These are phyloP conservation scores for Hydrolagus affinis DNA, from an alignment of 2,113 vertebrate species.

Conservation along the genomic window DNA sequence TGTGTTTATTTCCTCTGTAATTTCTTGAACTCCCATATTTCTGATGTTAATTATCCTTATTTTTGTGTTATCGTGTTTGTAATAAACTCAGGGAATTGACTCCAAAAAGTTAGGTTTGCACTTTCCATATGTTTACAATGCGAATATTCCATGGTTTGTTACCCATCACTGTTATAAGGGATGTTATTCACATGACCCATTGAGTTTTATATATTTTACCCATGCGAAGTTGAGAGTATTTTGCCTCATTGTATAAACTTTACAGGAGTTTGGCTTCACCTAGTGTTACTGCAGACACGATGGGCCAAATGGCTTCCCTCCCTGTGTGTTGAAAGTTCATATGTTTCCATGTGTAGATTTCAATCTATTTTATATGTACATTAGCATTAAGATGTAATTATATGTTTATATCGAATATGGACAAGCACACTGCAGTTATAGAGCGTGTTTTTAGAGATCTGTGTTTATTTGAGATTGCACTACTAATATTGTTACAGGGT, in stretches of 20 bases:
- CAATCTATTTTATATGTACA: conserved; percentile 8
- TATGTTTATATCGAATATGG: conserved; percentile 27
- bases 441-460: conserved; percentile 5
- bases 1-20: background rate
- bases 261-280: background rate
- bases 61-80: background rate
- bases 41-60: background rate
- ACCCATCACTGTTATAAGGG: background rate
- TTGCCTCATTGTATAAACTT: background rate
- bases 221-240: background rate
- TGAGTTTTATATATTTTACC: background rate
- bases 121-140: conserved; percentile 14
- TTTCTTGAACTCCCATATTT: background rate
- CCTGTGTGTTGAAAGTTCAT: too few species aligned
- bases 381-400: background rate
- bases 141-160: background rate
- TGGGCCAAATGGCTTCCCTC: too few species aligned
- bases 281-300: background rate
- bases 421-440: background rate
- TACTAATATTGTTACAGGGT: conserved; percentile 28
- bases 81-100: conserved; percentile 19
- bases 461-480: conserved; percentile 30
- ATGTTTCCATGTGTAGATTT: background rate
- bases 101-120: conserved; percentile 9
- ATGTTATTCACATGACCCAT: background rate